Evolutionary conservation across 2,888 invertebrate species (phyloP), one percentile per base, ranked within the genome.

Genomic region (Pediacus dermestoides): DNA sequence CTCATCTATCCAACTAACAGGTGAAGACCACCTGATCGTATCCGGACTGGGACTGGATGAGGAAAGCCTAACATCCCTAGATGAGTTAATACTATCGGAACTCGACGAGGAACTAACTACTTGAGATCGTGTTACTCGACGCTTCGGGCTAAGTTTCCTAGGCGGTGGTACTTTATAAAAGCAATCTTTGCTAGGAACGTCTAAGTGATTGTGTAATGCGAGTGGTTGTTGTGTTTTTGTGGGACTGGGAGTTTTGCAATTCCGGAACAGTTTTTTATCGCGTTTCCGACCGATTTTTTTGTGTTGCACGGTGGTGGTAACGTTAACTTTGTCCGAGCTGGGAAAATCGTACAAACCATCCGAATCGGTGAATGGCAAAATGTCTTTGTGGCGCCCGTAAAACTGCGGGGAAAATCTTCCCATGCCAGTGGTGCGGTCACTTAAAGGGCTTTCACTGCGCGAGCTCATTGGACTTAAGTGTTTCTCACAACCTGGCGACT

Each of bases 261-360:
- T 58, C 10, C 61, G 51, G 22, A 52, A 34, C 23, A 76, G 66
- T 50, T 78, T 78, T 44, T 81, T 73, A 44, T 82, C 77, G 10
- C 82, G 76, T 61, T 78, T 76, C 53, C 80, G 75, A 36, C 79
- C 75, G 6, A 77, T 74, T 62, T 81, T 81, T 57, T 80, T 76
- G 42, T 75, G 69, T 34, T 70, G 74, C 32, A 65, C 68, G 4
- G 70, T 66, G 3, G 70, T 67, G 11, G 55, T 58, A 21, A 65
- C 54, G 54, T 67, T 70, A 47, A 74, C 74, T 53, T 74, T 78
- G 62, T 86, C 86, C 3, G 85, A 83, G 63, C 85, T 85, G 2
- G 85, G 84, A 60, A 84, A 85, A 64, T 88, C 86, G 62, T 86
- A 86, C 12, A 86, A 68, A 2, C 85, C 86, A 63, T 87, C 87